Evolutionary conservation across 2,113 vertebrate genomes (phyloP).

Genomic region (Chaenocephalus aceratus): DNA sequence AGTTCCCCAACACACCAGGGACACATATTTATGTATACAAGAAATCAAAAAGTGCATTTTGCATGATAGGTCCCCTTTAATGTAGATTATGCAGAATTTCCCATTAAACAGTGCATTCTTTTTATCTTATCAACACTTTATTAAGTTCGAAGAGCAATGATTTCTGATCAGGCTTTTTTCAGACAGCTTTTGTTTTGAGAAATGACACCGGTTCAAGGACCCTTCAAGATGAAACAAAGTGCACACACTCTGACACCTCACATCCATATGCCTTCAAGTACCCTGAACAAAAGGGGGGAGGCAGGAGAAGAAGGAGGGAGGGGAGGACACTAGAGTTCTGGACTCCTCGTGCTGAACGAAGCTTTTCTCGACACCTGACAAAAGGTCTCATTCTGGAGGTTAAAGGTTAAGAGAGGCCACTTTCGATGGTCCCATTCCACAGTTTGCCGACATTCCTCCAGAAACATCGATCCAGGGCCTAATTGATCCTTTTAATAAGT

Average conservation of each 20-base stretch:
- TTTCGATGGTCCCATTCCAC: slow-evolving; percentile 46
- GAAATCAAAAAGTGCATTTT: too few species aligned
- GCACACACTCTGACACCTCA: neutral
- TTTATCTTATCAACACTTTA: neutral
- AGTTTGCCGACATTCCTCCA: slow-evolving; percentile 47
- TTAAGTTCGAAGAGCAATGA: neutral
- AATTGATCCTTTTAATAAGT: neutral
- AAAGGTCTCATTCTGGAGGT: slow-evolving; percentile 45
- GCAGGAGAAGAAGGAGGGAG: neutral
- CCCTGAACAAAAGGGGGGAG: neutral
- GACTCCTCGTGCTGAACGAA: slow-evolving; percentile 12
- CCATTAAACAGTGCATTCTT: too few species aligned
- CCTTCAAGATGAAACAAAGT: neutral
- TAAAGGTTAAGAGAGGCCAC: slow-evolving; percentile 63
- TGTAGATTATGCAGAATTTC: neutral
- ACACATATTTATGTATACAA: too few species aligned
- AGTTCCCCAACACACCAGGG: too few species aligned
- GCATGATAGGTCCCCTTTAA: too few species aligned
- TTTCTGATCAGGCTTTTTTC: neutral
- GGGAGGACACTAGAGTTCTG: neutral
- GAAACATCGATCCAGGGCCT: neutral
- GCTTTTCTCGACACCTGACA: slow-evolving; percentile 41
- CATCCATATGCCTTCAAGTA: slow-evolving; percentile 6
- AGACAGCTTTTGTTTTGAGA: neutral
- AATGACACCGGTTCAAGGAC: neutral